Conservation (phyloP, 2,797 vertebrate species). For the Hapalemur alaotrensis region DNA sequence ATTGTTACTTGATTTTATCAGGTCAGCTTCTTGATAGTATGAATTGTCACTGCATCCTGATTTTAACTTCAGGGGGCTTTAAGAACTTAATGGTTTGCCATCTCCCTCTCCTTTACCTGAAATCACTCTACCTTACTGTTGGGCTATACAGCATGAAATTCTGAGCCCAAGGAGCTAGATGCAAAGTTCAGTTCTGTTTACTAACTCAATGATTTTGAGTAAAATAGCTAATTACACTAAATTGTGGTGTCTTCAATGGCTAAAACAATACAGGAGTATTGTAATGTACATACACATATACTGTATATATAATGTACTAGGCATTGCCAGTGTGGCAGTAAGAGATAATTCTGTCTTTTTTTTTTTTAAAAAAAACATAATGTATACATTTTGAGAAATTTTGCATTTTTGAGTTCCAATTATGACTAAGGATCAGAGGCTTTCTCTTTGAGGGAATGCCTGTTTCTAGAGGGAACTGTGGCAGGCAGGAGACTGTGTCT, state of each 20-base stretch:
- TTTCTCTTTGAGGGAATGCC: not conserved
- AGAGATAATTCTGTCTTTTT: not conserved
- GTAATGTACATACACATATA: not conserved
- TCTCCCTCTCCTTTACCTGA: not conserved
- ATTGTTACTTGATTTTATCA: not conserved
- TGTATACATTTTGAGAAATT: conserved; percentile 18
- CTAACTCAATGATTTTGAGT: not conserved
- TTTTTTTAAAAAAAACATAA: not conserved
- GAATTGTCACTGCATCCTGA: not conserved
- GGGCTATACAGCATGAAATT: not conserved
- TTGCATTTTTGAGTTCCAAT: not conserved
- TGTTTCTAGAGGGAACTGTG: not conserved
- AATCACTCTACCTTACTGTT: not conserved
- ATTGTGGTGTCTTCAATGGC: not conserved
- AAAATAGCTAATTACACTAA: not conserved
- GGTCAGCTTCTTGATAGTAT: not conserved
- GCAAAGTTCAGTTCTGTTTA: not conserved
- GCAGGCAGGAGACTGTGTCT: not conserved
- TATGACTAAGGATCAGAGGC: not conserved
- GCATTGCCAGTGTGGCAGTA: not conserved
- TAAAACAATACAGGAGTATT: not conserved
- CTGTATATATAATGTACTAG: not conserved
- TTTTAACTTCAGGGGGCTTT: not conserved
- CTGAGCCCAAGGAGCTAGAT: not conserved
- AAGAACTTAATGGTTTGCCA: not conserved